Evolutionary conservation across 1,140 invertebrate genomes (phyloP), one percentile per base, ranked within the genome.

Genomic region (Tyrophagus putrescentiae): DNA sequence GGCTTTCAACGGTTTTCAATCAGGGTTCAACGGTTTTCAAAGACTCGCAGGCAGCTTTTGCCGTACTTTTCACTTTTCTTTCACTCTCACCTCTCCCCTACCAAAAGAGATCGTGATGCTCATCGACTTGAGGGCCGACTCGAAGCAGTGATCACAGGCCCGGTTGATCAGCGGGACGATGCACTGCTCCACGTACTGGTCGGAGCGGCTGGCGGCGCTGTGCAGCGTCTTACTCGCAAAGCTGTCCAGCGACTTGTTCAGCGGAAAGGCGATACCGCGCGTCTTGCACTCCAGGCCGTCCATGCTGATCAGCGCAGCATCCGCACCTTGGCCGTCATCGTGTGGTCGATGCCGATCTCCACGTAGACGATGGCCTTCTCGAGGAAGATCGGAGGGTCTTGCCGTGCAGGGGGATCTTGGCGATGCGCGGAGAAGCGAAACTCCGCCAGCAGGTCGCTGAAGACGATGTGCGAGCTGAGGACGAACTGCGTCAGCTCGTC

Each of bases 341-440:
- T 39, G 18, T 36, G 32, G 34, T 59, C 39, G 21, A 59, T 41
- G 4, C 41, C 16, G 9, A 59, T 2, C 39, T 59, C 57, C 44
- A 59, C 41, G 25, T 59, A 59, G 2, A 59, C 25, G 23, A 59
- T 42, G 36, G 27, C 44, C 25, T 59, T 59, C 36, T 59, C 57
- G 1, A 42, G 11, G 28, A 59, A 59, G n/a, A 59, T 59, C 57
- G 57, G n/a, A 59, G 36, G 16, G 7, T 11, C 36, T 59, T 59
- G 29, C 34, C n/a, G 13, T 25, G 36, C 18, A 59, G n/a, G 13
- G n/a, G 36, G 3, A 59, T 23, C 16, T 16, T n/a, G 5, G 57
- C 39, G n/a, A 59, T 29, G 16, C 29, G 57, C 57, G 1, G 36
- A 44, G 23, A 59, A 59, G 4, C 9, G 13, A 21, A 59, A 28